Base-by-base conservation (phyloP, 92 coral and sea anemone genomes). In the Palythoa grandiflora region DNA sequence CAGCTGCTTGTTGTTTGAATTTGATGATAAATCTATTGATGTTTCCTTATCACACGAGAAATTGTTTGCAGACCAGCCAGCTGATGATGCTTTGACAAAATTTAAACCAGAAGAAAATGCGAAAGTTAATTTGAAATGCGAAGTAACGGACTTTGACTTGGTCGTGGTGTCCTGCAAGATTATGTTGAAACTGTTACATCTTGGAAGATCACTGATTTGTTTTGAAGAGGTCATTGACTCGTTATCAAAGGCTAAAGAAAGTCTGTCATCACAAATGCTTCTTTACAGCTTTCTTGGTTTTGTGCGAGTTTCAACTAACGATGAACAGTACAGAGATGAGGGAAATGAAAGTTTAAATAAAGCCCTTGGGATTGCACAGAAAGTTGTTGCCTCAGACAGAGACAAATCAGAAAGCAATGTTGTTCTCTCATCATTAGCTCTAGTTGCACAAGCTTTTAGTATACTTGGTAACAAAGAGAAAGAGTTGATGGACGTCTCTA, bases 261-360 rank as follows among this genome's bases (percentile, higher is more conserved):
- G 61, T 65, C 14, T 11, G 8, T 44, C 53, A 3, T 20, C 57
- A 8, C 74, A 81, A 51, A 47, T 66, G 86, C 57, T 81, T 47
- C 75, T 81, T 40, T 38, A 20, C 54, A 47, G 60, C 75, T 65
- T 75, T 17, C 40, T 65, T 81, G 86, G 86, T 36, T 66, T 81
- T 39, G 59, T 48, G 9, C 15, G 40, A 21, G 75, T 59, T 5
- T 19, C 50, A 37, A 63, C 75, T 8, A 19, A 47, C 28, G 0
- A 28, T 28, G 28, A 28, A 28, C 28, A 28, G 28, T 28, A 28
- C 28, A 28, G 28, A 28, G 28, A 47, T 19, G 3, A 16, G 16
- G 75, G 14, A 2, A 39, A 66, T 38, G 15, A 61, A 61, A 38
- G 1, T 19, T 17, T 80, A 16, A 37, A 40, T 3, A 36, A 81